Conservation (phyloP, 1,140 invertebrate genomes). For the Pseudomyrmex gracilis region DNA sequence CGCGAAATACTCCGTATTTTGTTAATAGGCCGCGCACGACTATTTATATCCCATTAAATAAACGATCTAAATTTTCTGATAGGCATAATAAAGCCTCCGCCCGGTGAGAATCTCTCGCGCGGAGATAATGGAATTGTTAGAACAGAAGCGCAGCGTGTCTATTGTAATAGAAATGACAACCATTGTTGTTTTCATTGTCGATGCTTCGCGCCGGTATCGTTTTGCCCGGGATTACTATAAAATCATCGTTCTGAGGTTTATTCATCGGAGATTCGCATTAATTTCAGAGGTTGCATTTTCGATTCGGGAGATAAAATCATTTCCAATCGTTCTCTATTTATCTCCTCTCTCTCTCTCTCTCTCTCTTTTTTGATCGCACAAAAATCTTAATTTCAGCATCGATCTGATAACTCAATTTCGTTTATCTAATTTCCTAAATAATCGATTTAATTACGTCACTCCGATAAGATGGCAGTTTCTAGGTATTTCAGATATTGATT, state of each 20-base stretch:
- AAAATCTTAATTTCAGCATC: not conserved
- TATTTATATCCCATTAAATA: constrained; percentile 62
- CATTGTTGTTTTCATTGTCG: constrained; percentile 60
- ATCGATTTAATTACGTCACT: constrained; percentile 11
- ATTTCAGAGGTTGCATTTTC: constrained; percentile 4
- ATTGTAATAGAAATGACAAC: constrained; percentile 60
- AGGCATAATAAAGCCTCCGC: constrained; percentile 56
- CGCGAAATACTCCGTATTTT: constrained; percentile 60
- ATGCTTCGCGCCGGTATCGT: constrained; percentile 45
- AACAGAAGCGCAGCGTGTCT: constrained; percentile 57
- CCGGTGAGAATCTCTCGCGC: constrained; percentile 43
- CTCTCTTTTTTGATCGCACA: too few species aligned
- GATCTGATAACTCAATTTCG: constrained; percentile 3
- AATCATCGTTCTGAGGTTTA: constrained; percentile 42
- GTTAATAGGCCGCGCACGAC: constrained; percentile 57
- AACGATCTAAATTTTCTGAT: constrained; percentile 63
- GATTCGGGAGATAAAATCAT: not conserved
- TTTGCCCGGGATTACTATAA: constrained; percentile 40
- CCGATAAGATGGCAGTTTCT: not conserved
- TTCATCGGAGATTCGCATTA: not conserved
- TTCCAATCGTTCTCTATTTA: too few species aligned
- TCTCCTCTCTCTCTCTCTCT: too few species aligned
- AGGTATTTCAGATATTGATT: not conserved
- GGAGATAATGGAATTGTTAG: constrained; percentile 62
- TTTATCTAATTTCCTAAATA: not conserved